Percentiles rank a stretch among this genome's conserved stretches.
Evolutionary conservation across 2,888 invertebrate genomes (phyloP).

Genomic region (Chorisops tibialis): DNA sequence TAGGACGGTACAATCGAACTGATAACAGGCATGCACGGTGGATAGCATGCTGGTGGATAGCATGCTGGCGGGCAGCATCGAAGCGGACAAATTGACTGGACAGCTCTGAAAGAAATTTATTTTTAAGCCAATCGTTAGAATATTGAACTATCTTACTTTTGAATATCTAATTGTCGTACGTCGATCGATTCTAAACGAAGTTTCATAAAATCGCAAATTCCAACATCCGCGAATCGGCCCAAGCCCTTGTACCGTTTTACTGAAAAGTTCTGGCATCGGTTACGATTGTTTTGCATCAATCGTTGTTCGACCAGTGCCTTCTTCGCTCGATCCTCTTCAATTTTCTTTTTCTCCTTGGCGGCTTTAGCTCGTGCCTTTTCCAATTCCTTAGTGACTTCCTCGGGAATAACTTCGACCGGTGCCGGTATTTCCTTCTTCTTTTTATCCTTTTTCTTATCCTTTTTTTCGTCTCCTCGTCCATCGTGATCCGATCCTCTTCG

Average conservation of each 20-base stretch:
- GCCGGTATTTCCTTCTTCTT: background rate
- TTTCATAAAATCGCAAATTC: constrained; percentile 7
- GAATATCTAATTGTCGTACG: background rate
- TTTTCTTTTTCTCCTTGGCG: background rate
- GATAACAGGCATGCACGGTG: background rate
- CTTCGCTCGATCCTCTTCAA: background rate
- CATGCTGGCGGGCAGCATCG: background rate
- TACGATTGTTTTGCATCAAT: background rate
- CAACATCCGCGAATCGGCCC: constrained; percentile 5
- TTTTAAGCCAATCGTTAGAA: too few species aligned
- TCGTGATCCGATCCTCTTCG: background rate
- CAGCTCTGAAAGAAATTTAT: background rate
- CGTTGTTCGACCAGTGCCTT: background rate
- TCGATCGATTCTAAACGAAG: background rate
- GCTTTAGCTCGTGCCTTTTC: background rate
- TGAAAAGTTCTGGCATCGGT: background rate
- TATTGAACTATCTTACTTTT: background rate
- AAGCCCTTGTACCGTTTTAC: constrained; percentile 3
- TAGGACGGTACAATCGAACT: background rate
- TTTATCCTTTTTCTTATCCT: background rate
- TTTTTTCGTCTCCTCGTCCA: background rate
- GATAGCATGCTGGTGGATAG: background rate
- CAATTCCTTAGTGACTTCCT: background rate
- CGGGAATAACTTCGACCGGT: background rate
- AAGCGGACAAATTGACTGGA: too few species aligned